phyloP scores from a whole-genome alignment of 1,140 invertebrate genomes.

The Andricus grossulariae region DNA sequence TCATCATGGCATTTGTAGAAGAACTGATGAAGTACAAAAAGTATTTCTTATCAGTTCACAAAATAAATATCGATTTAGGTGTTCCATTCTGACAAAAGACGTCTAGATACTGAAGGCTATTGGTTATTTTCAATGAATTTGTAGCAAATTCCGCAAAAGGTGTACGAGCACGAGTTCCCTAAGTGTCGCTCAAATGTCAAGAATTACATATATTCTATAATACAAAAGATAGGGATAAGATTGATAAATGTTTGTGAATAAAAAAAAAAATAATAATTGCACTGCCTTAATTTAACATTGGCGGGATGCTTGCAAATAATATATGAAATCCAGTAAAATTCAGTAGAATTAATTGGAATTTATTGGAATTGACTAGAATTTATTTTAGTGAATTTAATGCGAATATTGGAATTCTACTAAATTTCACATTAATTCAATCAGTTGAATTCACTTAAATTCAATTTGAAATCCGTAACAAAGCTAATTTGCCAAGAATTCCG shows the following conservation, averaged over 20 bases:
- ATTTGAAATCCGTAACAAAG: no score
- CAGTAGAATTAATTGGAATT: no score
- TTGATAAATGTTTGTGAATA: neutral
- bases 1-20: neutral
- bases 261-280: neutral
- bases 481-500: no score
- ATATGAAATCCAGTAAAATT: no score
- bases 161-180: neutral
- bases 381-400: no score
- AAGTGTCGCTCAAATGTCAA: neutral
- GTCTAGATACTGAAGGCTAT: neutral
- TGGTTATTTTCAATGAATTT: neutral
- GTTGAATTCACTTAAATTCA: no score
- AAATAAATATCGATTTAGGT: conserved; percentile 27
- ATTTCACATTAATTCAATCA: no score
- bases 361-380: no score
- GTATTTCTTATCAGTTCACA: conserved; percentile 11
- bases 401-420: no score
- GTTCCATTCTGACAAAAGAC: neutral
- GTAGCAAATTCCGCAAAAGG: no score
- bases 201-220: neutral
- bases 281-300: no score
- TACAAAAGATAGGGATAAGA: neutral
- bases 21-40: neutral
- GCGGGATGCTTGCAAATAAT: no score